Evolutionary conservation across 2,888 invertebrate species (phyloP), one percentile per base, ranked within the genome.

Genomic region (Stenchaetothrips biformis): DNA sequence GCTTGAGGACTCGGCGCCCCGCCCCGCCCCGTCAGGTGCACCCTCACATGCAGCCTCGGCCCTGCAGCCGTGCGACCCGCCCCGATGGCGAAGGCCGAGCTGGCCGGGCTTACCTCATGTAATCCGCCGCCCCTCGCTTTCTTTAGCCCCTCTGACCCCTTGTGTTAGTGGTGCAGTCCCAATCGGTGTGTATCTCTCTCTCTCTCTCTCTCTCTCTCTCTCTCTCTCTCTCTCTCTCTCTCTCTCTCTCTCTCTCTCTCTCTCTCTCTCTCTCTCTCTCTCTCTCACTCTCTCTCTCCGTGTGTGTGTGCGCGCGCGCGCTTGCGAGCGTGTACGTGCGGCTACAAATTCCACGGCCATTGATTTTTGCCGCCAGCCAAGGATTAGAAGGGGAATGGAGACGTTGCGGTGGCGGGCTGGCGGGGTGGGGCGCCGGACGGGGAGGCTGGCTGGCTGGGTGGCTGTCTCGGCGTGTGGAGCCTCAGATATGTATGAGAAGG

Each of bases 381-480:
- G 48, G 81, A 79, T 48, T 49, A 78, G 53, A 78, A 74, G 79
- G 78, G 81, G 25, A 77, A 79, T 48, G 53, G 80, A 74, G 81
- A 77, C 74, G 9, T 78, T 59, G 96, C 97, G 88, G 95, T 95
- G 87, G 91, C 96, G 85, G 95, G 95, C 86, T 90, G 95, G 88
- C 96, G 96, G 88, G 96, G 96, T 84, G 97, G 97, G 89, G 93
- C 94, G 85, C 90, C 96, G 85, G 96, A 96, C 80, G 96, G 96
- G 86, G 95, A 95, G 88, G 96, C 96, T 82, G 96, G 96, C 88
- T 95, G 37, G 37, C 37, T 37, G 37, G 37, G 2, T 37, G 37
- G 2, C 37, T 37, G 37, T 1, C 37, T 1, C 4, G 37, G 37
- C 37, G 37, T 37, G 37, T 18, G 59, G 16, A 59, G 59, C 59